phyloP scores from a whole-genome alignment of 2,113 vertebrate genomes.

The Centropus unirufus region DNA sequence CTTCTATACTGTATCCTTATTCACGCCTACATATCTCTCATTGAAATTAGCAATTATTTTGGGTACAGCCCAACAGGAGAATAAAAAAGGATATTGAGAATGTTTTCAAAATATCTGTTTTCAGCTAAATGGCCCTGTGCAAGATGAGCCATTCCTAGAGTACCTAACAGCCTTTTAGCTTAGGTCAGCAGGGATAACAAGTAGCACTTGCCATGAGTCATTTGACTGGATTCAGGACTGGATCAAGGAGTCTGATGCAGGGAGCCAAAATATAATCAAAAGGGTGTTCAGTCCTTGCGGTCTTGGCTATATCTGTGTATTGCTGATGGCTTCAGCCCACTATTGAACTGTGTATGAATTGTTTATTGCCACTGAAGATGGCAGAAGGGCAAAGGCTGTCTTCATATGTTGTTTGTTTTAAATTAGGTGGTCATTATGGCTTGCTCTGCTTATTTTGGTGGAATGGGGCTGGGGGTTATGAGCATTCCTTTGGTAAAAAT shows the following conservation, averaged over 20 bases:
- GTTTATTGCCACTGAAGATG: background rate
- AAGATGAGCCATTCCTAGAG: background rate
- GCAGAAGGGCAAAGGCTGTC: background rate
- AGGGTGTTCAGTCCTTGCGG: background rate
- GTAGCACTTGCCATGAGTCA: background rate
- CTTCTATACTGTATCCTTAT: background rate
- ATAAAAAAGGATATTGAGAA: background rate
- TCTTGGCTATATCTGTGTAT: background rate
- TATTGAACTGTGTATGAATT: rapidly evolving
- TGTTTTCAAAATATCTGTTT: background rate
- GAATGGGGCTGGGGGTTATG: background rate
- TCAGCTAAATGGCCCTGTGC: background rate
- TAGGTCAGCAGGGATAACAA: background rate
- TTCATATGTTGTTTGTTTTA: background rate
- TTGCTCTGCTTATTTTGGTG: background rate
- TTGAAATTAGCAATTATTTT: background rate
- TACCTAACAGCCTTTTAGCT: background rate
- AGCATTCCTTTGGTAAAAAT: background rate
- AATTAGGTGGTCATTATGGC: rapidly evolving
- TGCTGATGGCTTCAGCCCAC: background rate
- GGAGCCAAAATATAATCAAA: background rate
- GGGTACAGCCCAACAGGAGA: background rate
- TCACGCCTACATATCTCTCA: background rate
- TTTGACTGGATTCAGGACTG: background rate
- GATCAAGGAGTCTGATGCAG: background rate